A percentile compares a stretch with the other conserved stretches of the same genome.
phyloP scores from a whole-genome alignment of 2,888 invertebrate genomes.

The Lithophane semibrunnea region DNA sequence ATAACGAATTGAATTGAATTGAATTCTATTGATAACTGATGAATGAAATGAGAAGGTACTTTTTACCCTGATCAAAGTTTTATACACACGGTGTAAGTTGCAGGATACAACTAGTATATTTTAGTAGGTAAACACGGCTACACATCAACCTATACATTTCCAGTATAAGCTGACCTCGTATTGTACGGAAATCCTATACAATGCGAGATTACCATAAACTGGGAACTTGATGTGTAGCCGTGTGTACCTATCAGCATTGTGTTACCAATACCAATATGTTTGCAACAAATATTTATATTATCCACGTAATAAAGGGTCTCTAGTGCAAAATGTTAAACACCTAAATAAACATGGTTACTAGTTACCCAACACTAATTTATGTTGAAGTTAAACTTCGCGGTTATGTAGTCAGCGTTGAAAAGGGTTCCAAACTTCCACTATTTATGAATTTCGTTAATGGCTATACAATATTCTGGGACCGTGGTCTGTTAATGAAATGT shows the following conservation, averaged over 20 bases:
- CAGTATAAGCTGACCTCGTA: too few species aligned
- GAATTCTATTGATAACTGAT: too few species aligned
- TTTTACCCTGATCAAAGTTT: not conserved
- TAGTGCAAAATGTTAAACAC: slow-evolving; percentile 22
- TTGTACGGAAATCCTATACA: too few species aligned
- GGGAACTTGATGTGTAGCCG: too few species aligned
- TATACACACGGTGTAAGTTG: not conserved
- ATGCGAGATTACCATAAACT: too few species aligned
- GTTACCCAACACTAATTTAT: slow-evolving; percentile 37
- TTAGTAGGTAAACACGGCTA: too few species aligned
- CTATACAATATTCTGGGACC: slow-evolving; percentile 28
- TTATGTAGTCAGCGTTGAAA: slow-evolving; percentile 34
- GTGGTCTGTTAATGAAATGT: not conserved
- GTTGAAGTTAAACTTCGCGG: slow-evolving; percentile 42
- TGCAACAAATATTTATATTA: slow-evolving; percentile 27
- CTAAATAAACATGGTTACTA: slow-evolving; percentile 31
- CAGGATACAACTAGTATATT: not conserved
- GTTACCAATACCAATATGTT: slow-evolving; percentile 3
- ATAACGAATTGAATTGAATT: too few species aligned
- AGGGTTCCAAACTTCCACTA: slow-evolving; percentile 47
- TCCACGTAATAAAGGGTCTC: not conserved
- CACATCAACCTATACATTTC: too few species aligned
- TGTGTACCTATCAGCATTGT: too few species aligned
- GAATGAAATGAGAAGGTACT: not conserved
- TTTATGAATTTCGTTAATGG: slow-evolving; percentile 24